Evolutionary conservation across 2,113 vertebrate species (phyloP).

Genomic region (Pedetes capensis): DNA sequence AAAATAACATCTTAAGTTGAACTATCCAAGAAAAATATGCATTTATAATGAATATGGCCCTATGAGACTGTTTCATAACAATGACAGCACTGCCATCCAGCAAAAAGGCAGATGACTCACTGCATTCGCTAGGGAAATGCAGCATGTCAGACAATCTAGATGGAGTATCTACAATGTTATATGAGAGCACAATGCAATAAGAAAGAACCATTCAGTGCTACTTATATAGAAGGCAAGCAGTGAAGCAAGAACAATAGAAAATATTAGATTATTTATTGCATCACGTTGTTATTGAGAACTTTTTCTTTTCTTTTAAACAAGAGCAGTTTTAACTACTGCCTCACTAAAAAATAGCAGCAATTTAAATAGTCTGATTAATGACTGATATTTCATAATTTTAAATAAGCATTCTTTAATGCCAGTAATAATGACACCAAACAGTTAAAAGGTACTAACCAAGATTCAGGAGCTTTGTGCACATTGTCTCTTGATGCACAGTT

Average conservation of each 20-base stretch:
- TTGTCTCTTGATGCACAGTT: not conserved
- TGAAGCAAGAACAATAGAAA: not conserved
- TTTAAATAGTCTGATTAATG: not conserved
- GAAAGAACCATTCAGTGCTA: not conserved
- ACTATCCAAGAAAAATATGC: conserved; percentile 73
- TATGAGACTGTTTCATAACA: conserved; percentile 39
- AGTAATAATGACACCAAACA: not conserved
- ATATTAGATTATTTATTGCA: not conserved
- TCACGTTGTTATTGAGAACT: not conserved
- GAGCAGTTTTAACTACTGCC: not conserved
- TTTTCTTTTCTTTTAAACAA: not conserved
- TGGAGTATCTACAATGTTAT: not conserved
- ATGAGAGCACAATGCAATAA: not conserved
- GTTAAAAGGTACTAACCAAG: not conserved
- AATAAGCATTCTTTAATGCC: not conserved
- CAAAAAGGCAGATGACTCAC: not conserved
- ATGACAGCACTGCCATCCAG: conserved; percentile 2
- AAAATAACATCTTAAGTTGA: conserved; percentile 32
- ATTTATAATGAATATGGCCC: conserved; percentile 58
- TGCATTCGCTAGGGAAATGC: not conserved
- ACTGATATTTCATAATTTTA: not conserved
- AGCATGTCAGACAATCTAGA: not conserved
- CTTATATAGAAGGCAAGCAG: not conserved
- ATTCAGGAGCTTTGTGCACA: not conserved
- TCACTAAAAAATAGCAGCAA: not conserved